Conservation (phyloP, 2,113 vertebrate species). For the Epinephelus lanceolatus region DNA sequence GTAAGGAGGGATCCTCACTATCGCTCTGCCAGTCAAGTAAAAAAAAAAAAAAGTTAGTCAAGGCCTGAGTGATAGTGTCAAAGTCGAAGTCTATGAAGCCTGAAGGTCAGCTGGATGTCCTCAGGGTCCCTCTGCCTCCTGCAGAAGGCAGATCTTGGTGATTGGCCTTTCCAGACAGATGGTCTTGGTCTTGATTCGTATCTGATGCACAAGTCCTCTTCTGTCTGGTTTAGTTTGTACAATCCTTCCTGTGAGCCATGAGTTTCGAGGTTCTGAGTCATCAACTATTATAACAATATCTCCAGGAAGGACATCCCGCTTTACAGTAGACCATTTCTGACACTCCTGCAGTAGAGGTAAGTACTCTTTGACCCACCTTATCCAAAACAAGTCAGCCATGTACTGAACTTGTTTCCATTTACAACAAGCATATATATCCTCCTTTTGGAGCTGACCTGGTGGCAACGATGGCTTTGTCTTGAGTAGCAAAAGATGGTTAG, state of each 20-base stretch:
- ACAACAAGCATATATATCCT: too few species aligned
- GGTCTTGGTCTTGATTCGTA: too few species aligned
- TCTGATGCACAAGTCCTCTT: too few species aligned
- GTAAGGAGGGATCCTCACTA: too few species aligned
- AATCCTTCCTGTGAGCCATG: neutral
- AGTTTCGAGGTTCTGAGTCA: neutral
- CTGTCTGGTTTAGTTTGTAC: neutral
- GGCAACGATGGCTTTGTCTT: neutral
- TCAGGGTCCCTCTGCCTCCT: too few species aligned
- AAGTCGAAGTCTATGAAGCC: too few species aligned
- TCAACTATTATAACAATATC: neutral
- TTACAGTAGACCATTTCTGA: neutral
- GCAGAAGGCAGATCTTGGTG: too few species aligned
- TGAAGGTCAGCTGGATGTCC: too few species aligned
- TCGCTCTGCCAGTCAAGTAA: too few species aligned
- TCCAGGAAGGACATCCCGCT: neutral
- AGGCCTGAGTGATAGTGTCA: too few species aligned
- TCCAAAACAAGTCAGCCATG: neutral
- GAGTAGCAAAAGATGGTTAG: neutral
- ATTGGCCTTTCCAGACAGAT: too few species aligned
- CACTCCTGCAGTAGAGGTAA: neutral
- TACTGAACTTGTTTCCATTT: neutral
- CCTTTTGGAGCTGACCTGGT: neutral
- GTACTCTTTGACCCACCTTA: neutral
- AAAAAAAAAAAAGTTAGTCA: too few species aligned